Evolutionary conservation across 2,113 vertebrate species (phyloP).

Genomic region (Poeciliopsis prolifica): DNA sequence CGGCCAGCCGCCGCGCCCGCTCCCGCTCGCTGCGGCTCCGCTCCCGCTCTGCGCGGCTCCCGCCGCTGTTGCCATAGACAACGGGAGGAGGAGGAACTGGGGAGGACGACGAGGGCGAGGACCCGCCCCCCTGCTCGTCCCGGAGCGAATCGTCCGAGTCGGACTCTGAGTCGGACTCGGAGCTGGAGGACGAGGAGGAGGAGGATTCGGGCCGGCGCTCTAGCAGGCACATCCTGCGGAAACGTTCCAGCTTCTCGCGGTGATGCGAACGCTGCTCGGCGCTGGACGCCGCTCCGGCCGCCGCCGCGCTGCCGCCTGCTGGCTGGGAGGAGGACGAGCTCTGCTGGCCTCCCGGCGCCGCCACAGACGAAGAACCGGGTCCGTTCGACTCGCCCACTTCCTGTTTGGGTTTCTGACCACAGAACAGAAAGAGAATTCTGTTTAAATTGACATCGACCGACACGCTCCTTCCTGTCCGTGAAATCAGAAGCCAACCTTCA

Average conservation of each 20-base stretch:
- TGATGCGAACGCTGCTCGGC: conserved; percentile 86
- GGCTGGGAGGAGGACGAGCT: conserved; percentile 32
- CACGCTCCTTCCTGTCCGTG: too few species aligned
- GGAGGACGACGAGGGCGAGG: conserved; percentile 58
- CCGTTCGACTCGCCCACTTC: conserved; percentile 74
- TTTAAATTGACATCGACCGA: too few species aligned
- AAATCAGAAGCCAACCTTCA: too few species aligned
- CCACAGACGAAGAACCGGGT: conserved; percentile 50
- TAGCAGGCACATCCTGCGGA: conserved; percentile 91
- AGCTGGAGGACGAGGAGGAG: conserved; percentile 87
- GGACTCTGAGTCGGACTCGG: conserved; percentile 87
- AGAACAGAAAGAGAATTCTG: not conserved
- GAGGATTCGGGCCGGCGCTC: conserved; percentile 86
- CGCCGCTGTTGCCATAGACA: conserved; percentile 56
- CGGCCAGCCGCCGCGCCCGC: conserved; percentile 73
- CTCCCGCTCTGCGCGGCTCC: conserved; percentile 53
- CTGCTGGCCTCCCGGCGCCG: conserved; percentile 38
- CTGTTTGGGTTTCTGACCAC: conserved; percentile 76
- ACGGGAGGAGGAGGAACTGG: conserved; percentile 54
- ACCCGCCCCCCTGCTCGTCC: conserved; percentile 56
- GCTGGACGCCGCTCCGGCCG: conserved; percentile 44
- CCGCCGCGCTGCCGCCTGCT: not conserved
- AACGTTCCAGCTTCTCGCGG: conserved; percentile 90
- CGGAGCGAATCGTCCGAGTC: conserved; percentile 77
- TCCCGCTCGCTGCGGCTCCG: conserved; percentile 66